Conservation (phyloP, 2,888 invertebrate genomes). For the Chironomus tentans region DNA sequence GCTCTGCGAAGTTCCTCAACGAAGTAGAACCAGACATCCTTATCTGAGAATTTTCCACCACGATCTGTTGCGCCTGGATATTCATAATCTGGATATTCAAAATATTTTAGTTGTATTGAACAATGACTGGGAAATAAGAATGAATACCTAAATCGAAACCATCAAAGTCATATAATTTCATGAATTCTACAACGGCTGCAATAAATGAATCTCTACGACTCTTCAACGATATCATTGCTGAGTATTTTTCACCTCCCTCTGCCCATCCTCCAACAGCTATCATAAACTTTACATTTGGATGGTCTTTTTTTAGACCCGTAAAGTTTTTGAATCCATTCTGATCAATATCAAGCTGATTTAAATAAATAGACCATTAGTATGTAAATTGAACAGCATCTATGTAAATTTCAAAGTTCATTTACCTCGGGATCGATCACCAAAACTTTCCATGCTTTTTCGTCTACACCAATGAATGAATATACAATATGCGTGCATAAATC, state of each 20-base stretch:
- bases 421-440: conserved; percentile 74
- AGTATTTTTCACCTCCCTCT: conserved; percentile 82
- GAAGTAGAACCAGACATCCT: conserved; percentile 70
- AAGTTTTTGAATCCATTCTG: conserved; percentile 71
- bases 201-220: conserved; percentile 62
- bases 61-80: conserved; percentile 83
- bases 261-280: conserved; percentile 87
- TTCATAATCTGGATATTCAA: conserved; percentile 61
- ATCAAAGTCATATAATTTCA: conserved; percentile 69
- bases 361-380: not conserved
- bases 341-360: conserved; percentile 56
- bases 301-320: conserved; percentile 57
- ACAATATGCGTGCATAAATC: conserved; percentile 77
- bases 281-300: conserved; percentile 65
- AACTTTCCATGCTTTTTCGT: conserved; percentile 66
- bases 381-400: not conserved
- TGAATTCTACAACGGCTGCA: conserved; percentile 63
- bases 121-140: not conserved
- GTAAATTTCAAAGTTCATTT: conserved; percentile 11
- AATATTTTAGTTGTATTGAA: not conserved
- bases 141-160: conserved; percentile 58
- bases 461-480: conserved; percentile 81
- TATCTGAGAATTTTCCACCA: conserved; percentile 74
- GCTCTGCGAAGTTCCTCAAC: conserved; percentile 73
- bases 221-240: conserved; percentile 65